Conservation (phyloP, 2,888 invertebrate genomes). For the Amiota mariae region DNA sequence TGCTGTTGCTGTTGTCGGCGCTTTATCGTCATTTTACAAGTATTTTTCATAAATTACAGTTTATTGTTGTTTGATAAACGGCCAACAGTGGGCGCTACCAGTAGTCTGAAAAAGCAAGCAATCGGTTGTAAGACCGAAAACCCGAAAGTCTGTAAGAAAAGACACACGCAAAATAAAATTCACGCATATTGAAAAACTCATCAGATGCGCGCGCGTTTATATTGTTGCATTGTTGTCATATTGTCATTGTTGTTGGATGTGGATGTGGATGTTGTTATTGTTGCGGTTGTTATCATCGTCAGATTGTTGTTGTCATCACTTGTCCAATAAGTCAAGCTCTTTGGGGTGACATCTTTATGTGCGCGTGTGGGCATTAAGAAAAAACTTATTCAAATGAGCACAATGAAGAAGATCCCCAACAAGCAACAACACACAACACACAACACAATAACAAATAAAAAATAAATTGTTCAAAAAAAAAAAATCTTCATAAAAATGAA, state of each 20-base stretch:
- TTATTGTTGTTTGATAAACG: conserved; percentile 70
- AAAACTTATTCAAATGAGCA: conserved; percentile 1
- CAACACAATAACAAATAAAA: too few species aligned
- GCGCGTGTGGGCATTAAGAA: conserved; percentile 62
- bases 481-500: too few species aligned
- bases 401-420: too few species aligned
- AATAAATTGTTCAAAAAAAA: too few species aligned
- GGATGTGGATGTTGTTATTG: conserved; percentile 38
- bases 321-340: conserved; percentile 56
- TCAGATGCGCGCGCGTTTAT: conserved; percentile 56
- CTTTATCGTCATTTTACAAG: conserved; percentile 66
- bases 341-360: conserved; percentile 62
- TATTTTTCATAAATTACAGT: conserved; percentile 70
- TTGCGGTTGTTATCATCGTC: conserved; percentile 45
- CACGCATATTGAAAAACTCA: conserved; percentile 1
- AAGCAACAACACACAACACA: too few species aligned
- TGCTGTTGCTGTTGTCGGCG: conserved; percentile 44
- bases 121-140: not conserved
- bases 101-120: conserved; percentile 43
- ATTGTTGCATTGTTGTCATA: conserved; percentile 41
- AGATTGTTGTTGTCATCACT: conserved; percentile 22
- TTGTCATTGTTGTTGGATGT: too few species aligned
- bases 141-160: conserved; percentile 13
- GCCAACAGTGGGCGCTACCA: conserved; percentile 67
- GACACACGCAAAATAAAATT: conserved; percentile 1